phyloP scores from a whole-genome alignment of 1,140 invertebrate species.

The Drosophila paulistorum region DNA sequence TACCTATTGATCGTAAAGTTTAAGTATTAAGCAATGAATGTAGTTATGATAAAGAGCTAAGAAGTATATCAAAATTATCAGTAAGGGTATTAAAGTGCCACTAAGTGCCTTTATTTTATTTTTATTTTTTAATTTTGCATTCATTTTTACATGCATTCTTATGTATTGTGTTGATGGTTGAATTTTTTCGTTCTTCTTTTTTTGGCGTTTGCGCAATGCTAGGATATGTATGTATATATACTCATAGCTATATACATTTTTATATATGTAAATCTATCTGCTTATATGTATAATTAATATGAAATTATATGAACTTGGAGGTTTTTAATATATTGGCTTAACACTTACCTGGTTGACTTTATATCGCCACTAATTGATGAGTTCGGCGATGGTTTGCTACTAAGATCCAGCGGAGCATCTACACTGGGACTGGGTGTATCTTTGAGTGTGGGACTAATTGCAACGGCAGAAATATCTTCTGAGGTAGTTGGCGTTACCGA shows the following conservation, averaged over 20 bases:
- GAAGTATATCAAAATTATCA: no score
- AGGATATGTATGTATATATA: constrained; percentile 40
- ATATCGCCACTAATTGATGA: constrained; percentile 80
- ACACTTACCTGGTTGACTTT: constrained; percentile 74
- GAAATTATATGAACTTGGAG: not conserved
- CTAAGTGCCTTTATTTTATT: constrained; percentile 18
- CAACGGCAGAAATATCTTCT: constrained; percentile 70
- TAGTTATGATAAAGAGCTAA: no score
- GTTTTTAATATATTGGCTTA: constrained; percentile 12
- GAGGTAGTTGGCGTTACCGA: constrained; percentile 82
- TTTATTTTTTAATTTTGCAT: constrained; percentile 23
- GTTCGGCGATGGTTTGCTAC: constrained; percentile 86
- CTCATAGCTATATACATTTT: constrained; percentile 7
- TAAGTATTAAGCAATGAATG: no score
- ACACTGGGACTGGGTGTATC: constrained; percentile 85
- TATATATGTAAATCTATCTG: constrained; percentile 15
- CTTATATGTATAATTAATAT: not conserved
- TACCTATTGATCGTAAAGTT: no score
- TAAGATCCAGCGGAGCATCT: constrained; percentile 89
- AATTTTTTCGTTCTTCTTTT: constrained; percentile 47
- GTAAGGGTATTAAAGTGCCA: constrained; percentile 27
- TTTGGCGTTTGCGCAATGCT: constrained; percentile 57
- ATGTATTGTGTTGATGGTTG: constrained; percentile 41
- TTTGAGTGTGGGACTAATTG: constrained; percentile 82
- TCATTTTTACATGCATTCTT: constrained; percentile 52